Evolutionary conservation across 2,888 invertebrate species (phyloP).

Genomic region (Eremobia ochroleuca): DNA sequence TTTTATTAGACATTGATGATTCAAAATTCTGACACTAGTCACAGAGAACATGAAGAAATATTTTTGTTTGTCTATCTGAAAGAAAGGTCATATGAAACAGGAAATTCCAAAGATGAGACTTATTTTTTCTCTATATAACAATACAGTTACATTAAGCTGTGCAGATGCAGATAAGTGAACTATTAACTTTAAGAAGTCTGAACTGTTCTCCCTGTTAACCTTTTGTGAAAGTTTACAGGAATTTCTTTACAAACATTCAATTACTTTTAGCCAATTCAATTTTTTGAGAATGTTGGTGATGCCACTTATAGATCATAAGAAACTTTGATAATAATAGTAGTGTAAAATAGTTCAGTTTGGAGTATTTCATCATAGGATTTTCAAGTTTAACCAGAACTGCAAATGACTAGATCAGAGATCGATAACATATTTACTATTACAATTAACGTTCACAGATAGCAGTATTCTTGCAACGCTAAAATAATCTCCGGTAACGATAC

Average conservation of each 20-base stretch:
- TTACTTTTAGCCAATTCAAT: constrained; percentile 4
- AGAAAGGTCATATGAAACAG: neutral
- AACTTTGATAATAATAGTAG: neutral
- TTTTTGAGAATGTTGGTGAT: constrained; percentile 17
- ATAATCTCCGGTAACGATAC: constrained; percentile 70
- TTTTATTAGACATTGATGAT: constrained; percentile 38
- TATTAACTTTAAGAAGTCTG: neutral
- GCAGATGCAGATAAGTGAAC: constrained; percentile 1
- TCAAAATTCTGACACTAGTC: constrained; percentile 35
- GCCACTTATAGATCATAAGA: neutral
- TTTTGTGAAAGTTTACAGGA: constrained; percentile 9
- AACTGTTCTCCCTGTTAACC: neutral
- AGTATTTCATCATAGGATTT: constrained; percentile 14
- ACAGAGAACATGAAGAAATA: neutral
- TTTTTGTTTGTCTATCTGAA: neutral
- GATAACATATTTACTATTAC: constrained; percentile 25
- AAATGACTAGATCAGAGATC: constrained; percentile 60
- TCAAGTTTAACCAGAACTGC: constrained; percentile 16
- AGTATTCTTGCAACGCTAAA: constrained; percentile 73
- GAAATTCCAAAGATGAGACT: constrained; percentile 3
- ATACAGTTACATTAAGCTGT: constrained; percentile 8
- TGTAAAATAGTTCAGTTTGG: neutral
- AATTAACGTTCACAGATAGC: constrained; percentile 66
- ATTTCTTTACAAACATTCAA: neutral
- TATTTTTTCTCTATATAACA: constrained; percentile 12